Conservation (phyloP, 1,140 invertebrate species). For the Drosophila littoralis region DNA sequence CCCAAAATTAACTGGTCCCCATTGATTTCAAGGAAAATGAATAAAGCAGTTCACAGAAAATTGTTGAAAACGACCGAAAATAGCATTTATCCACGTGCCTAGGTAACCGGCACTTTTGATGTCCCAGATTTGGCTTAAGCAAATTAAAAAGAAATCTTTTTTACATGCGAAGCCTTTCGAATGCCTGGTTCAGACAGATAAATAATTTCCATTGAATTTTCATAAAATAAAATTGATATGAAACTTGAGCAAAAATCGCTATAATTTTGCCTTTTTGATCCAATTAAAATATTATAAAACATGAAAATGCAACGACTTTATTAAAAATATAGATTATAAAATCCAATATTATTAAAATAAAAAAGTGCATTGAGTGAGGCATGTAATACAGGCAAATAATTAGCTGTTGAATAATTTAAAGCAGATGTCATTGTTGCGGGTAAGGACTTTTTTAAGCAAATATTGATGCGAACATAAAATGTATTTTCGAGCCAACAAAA, state of each 20-base stretch:
- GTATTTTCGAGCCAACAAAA: neutral
- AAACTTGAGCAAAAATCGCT: too few species aligned
- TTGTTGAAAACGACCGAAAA: conserved; percentile 15
- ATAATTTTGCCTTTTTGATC: too few species aligned
- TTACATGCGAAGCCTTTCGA: conserved; percentile 14
- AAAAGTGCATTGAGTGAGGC: too few species aligned
- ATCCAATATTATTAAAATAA: too few species aligned
- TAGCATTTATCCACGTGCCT: conserved; percentile 20
- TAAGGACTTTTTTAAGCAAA: neutral
- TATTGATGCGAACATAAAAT: neutral
- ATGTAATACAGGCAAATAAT: too few species aligned
- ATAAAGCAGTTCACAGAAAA: conserved; percentile 48
- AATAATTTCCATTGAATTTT: too few species aligned
- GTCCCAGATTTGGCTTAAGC: conserved; percentile 33
- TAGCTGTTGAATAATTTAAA: too few species aligned
- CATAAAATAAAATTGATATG: too few species aligned
- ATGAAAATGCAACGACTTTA: too few species aligned
- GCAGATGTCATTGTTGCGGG: too few species aligned
- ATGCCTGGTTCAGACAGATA: neutral
- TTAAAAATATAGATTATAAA: too few species aligned
- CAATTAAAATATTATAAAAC: too few species aligned
- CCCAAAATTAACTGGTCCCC: conserved; percentile 44
- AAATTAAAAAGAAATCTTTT: conserved; percentile 35
- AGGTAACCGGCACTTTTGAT: conserved; percentile 20
- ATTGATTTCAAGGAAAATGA: conserved; percentile 39